Evolutionary conservation across 1,140 invertebrate genomes (phyloP).

Genomic region (Drosophila jambulina): DNA sequence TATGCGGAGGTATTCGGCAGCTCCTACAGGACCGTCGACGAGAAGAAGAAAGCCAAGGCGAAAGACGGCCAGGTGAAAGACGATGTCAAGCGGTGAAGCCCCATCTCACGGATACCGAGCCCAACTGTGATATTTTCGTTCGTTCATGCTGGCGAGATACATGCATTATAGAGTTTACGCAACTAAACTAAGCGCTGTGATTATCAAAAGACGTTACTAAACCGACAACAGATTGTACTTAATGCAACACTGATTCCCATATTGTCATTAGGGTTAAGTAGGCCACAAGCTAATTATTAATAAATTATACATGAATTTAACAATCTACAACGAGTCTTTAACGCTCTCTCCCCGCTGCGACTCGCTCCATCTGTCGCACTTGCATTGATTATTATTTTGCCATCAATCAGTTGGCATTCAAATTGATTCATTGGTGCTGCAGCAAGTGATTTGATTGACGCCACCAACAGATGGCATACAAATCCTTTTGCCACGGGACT

Average conservation of each 20-base stretch:
- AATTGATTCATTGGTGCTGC: slow-evolving; percentile 55
- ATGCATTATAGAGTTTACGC: slow-evolving; percentile 36
- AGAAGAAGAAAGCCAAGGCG: slow-evolving; percentile 65
- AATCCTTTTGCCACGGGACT: slow-evolving; percentile 34
- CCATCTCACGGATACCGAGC: slow-evolving; percentile 21
- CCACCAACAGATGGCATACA: slow-evolving; percentile 41
- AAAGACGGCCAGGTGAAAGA: slow-evolving; percentile 51
- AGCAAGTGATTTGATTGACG: slow-evolving; percentile 64
- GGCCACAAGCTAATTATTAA: slow-evolving; percentile 48
- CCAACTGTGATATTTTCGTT: slow-evolving; percentile 65
- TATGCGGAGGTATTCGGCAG: slow-evolving; percentile 73
- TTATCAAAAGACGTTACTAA: slow-evolving; percentile 56
- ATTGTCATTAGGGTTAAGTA: slow-evolving; percentile 72
- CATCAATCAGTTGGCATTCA: slow-evolving; percentile 61
- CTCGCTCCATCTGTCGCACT: slow-evolving; percentile 20
- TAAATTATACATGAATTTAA: slow-evolving; percentile 65
- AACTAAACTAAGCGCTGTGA: slow-evolving; percentile 73
- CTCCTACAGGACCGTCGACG: slow-evolving; percentile 61
- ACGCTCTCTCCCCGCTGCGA: background rate
- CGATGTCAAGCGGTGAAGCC: slow-evolving; percentile 46
- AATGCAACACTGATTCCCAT: slow-evolving; percentile 11
- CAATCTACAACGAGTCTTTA: slow-evolving; percentile 13
- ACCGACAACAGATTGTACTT: slow-evolving; percentile 50
- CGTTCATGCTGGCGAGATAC: slow-evolving; percentile 40
- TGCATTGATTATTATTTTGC: slow-evolving; percentile 45